These are phyloP conservation scores for Panopea generosa DNA, from an alignment of 2,888 invertebrate species.

Conservation along the genomic window DNA sequence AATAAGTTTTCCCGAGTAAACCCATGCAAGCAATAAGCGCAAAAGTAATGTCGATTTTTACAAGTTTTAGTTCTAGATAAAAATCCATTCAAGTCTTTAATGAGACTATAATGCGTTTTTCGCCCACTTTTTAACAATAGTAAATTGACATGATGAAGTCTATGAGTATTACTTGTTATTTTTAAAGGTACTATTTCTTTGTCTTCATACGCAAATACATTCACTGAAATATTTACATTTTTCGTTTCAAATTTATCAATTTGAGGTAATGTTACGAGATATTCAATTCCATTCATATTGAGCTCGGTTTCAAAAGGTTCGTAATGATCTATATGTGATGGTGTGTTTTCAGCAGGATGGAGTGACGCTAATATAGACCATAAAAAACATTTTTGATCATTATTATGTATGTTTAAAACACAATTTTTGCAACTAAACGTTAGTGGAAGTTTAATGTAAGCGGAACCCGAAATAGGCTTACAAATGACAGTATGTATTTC, in stretches of 20 bases:
- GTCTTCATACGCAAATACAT: slow-evolving; percentile 56
- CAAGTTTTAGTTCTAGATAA: slow-evolving; percentile 32
- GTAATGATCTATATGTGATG: slow-evolving; percentile 31
- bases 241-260: slow-evolving; percentile 48
- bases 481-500: slow-evolving; percentile 43
- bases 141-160: slow-evolving; percentile 55
- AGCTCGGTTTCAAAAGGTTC: slow-evolving; percentile 23
- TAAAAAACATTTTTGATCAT: slow-evolving; percentile 52
- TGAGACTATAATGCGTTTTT: slow-evolving; percentile 51
- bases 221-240: slow-evolving; percentile 46
- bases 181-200: slow-evolving; percentile 44
- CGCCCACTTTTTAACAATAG: slow-evolving; percentile 36
- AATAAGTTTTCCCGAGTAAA: slow-evolving; percentile 25
- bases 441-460: slow-evolving; percentile 30
- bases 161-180: slow-evolving; percentile 30
- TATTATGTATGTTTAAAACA: slow-evolving; percentile 47
- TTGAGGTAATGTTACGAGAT: slow-evolving; percentile 37
- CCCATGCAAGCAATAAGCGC: slow-evolving; percentile 53
- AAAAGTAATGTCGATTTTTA: slow-evolving; percentile 24
- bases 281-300: slow-evolving; percentile 43
- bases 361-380: slow-evolving; percentile 41
- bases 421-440: background rate
- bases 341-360: slow-evolving; percentile 18
- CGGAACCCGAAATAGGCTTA: slow-evolving; percentile 41
- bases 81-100: slow-evolving; percentile 52